Evolutionary conservation across 2,797 vertebrate species (phyloP).

Genomic region (Anisognathus igniventris): DNA sequence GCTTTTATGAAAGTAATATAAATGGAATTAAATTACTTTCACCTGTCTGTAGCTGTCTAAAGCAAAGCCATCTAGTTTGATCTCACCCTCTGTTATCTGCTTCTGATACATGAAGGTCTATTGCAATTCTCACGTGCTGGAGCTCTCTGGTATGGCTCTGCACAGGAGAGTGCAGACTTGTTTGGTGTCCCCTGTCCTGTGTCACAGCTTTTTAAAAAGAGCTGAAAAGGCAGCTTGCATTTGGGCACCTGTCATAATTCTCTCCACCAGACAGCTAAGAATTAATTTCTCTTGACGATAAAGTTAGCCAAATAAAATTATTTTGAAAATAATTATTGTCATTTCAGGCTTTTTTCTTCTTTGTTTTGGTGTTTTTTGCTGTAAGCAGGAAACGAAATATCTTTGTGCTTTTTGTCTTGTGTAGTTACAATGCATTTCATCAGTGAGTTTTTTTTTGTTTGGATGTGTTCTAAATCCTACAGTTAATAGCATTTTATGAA

Average conservation of each 20-base stretch:
- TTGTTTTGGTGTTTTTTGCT: neutral
- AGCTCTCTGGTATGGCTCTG: neutral
- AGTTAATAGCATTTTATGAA: neutral
- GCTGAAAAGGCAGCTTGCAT: neutral
- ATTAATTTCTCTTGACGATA: neutral
- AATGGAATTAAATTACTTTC: neutral
- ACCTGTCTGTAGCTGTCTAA: neutral
- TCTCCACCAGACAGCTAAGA: neutral
- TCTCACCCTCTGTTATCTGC: rapidly evolving
- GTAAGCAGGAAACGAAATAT: neutral
- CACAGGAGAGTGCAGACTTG: neutral
- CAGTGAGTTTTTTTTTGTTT: neutral
- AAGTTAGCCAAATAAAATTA: neutral
- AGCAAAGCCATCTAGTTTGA: neutral
- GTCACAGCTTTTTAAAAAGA: neutral
- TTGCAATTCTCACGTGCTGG: neutral
- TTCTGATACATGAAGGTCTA: neutral
- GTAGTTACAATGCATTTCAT: neutral
- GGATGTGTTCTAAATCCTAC: neutral
- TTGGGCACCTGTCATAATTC: neutral
- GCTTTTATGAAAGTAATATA: neutral
- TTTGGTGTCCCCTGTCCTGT: rapidly evolving
- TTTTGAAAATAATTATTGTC: neutral
- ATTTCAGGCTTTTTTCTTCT: neutral
- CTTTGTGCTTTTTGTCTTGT: neutral